These are phyloP conservation scores for Zeugodacus cucurbitae DNA, from an alignment of 1,140 invertebrate species.

Conservation along the genomic window DNA sequence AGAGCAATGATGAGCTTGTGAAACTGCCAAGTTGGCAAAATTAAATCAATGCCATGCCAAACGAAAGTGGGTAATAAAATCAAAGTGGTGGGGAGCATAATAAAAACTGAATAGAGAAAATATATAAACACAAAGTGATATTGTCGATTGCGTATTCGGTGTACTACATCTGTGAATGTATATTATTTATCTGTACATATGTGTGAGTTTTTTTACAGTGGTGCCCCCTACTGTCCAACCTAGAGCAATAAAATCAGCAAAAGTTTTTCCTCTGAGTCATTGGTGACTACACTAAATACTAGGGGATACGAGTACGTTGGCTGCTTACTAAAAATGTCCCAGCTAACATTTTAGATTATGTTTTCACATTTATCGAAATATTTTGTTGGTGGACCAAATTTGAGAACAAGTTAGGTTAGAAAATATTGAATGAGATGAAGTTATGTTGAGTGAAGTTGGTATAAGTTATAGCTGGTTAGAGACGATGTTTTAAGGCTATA, in stretches of 20 bases:
- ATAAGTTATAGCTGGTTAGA: no score
- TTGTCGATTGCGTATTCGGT: neutral
- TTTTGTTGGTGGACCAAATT: no score
- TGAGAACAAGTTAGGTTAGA: no score
- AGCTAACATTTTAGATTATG: no score
- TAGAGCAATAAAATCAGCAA: neutral
- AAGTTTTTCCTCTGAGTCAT: neutral
- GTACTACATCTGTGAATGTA: neutral
- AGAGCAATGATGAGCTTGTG: neutral
- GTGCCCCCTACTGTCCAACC: no score
- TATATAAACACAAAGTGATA: neutral
- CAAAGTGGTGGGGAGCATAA: neutral
- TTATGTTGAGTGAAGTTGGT: no score
- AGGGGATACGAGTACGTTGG: neutral
- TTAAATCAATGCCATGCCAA: neutral
- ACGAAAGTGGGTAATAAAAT: constrained; percentile 24
- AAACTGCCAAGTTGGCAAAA: neutral
- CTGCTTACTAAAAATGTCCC: no score
- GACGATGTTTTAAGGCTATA: no score
- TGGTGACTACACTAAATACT: neutral
- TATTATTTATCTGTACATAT: neutral
- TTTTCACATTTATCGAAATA: no score
- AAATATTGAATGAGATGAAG: no score
- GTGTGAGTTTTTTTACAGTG: neutral
- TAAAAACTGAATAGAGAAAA: neutral